Conservation (phyloP, 1,140 invertebrate species). For the honey bee (Apis mellifera) region DNA sequence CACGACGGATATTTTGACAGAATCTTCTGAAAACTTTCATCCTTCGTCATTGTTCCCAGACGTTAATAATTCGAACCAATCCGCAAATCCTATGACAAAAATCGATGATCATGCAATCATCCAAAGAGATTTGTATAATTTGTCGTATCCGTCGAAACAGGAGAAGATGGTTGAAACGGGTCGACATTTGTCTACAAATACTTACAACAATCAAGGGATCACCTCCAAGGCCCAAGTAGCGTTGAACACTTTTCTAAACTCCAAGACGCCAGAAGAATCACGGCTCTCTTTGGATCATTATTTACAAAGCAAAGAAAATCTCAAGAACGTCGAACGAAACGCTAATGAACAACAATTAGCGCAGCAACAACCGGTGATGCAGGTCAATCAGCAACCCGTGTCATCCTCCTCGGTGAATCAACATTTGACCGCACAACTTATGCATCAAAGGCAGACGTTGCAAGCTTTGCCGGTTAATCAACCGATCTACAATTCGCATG, state of each 20-base stretch:
- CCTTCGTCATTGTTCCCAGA: background rate
- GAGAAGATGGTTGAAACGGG: background rate
- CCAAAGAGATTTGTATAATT: background rate
- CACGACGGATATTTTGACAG: background rate
- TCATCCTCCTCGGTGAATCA: constrained; percentile 21
- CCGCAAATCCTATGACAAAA: background rate
- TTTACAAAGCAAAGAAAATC: constrained; percentile 51
- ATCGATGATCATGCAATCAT: no score
- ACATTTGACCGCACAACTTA: constrained; percentile 31
- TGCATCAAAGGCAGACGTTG: constrained; percentile 21
- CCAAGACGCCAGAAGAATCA: constrained; percentile 75
- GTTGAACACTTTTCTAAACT: constrained; percentile 66
- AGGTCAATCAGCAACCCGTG: constrained; percentile 24
- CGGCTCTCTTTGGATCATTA: constrained; percentile 72
- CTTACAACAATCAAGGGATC: background rate
- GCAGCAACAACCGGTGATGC: constrained; percentile 19
- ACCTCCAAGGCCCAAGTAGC: constrained; percentile 17
- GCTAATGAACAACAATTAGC: background rate
- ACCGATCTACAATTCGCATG: constrained; percentile 25
- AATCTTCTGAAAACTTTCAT: constrained; percentile 27
- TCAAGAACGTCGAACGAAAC: background rate
- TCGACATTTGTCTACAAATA: background rate
- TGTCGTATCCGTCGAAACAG: background rate
- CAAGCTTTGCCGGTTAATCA: constrained; percentile 16
- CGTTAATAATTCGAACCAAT: background rate